Percentiles rank a stretch among this genome's conserved stretches.
Evolutionary conservation across 2,113 vertebrate genomes (phyloP).

Genomic region (Bostrychus sinensis): DNA sequence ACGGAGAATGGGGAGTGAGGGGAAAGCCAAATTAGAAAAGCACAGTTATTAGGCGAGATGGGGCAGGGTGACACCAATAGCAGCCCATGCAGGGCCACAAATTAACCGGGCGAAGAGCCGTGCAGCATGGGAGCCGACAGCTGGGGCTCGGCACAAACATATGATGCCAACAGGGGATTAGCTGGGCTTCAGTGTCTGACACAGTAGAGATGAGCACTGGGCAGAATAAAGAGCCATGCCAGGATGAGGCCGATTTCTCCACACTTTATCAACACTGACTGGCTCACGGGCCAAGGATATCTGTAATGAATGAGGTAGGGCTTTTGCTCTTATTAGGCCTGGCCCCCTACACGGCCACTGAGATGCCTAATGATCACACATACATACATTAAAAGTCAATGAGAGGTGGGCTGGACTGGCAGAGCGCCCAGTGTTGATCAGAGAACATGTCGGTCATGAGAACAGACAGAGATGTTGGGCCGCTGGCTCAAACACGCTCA

Average conservation of each 20-base stretch:
- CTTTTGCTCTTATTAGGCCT: constrained; percentile 36
- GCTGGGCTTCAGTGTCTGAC: constrained; percentile 64
- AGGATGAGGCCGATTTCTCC: constrained; percentile 68
- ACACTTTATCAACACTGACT: constrained; percentile 72
- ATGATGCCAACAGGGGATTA: constrained; percentile 72
- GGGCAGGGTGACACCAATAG: constrained; percentile 63
- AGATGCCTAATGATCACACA: constrained; percentile 58
- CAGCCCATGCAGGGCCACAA: constrained; percentile 71
- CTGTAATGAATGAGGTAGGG: constrained; percentile 52
- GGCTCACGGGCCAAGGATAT: constrained; percentile 68
- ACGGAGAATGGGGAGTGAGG: constrained; percentile 29
- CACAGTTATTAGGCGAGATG: constrained; percentile 57
- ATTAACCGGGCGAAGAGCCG: constrained; percentile 62
- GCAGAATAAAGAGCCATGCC: constrained; percentile 68
- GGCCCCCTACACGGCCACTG: constrained; percentile 23
- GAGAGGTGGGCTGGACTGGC: constrained; percentile 34
- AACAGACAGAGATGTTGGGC: constrained; percentile 42
- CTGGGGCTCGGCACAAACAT: constrained; percentile 42
- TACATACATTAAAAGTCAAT: constrained; percentile 61
- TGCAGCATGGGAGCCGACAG: constrained; percentile 66
- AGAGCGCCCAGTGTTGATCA: constrained; percentile 42
- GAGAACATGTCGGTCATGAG: constrained; percentile 20
- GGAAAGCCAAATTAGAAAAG: constrained; percentile 34
- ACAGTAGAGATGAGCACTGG: constrained; percentile 71
- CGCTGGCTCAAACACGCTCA: constrained; percentile 42